Evolutionary conservation across 2,888 invertebrate species (phyloP), one percentile per base, ranked within the genome.

Genomic region (Pachydiplax longipennis): DNA sequence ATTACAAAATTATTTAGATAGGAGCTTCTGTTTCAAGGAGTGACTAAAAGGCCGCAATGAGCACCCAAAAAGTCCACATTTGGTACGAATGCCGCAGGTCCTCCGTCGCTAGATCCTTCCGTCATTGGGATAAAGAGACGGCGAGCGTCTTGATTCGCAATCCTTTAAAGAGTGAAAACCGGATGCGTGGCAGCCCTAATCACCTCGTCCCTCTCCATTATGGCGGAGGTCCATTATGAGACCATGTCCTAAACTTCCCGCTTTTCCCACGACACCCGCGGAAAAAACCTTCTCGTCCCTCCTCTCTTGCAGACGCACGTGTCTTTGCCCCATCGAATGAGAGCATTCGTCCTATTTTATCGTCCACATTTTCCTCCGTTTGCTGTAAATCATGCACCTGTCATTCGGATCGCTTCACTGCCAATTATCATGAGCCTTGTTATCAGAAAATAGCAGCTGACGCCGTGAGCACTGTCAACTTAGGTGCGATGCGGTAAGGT

Each of bases 201-300:
- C 22, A 44, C 83, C 83, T 13, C 53, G 13, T 15, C 37, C 18
- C 80, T 18, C 37, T 80, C 80, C 22, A 12, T 80, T 25, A 44
- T n/a, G 12, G 53, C 25, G 25, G 12, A 65, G 73, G 25, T 31
- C 73, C 31, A 25, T 73, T 73, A 73, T 73, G 31, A 12, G 13
- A 18, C 73, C 25, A 13, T 31, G 25, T 73, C 3, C 73, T 73
- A 10, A 8, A 25, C 18, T 83, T 31, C 83, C 37, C 37, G n/a
- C 22, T 65, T 87, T 87, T 87, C 87, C 87, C 87, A 87, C 87
- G 65, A 37, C 61, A 61, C 65, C 22, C 2, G 35, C n/a, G 35
- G 53, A 83, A 83, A 83, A 83, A 83, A 48, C 31, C 53, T 53
- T 13, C 5, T 83, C 25, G 18, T 8, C 25, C 12, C 31, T 5